phyloP scores from a whole-genome alignment of 2,113 vertebrate species.

The Antechinus flavipes region DNA sequence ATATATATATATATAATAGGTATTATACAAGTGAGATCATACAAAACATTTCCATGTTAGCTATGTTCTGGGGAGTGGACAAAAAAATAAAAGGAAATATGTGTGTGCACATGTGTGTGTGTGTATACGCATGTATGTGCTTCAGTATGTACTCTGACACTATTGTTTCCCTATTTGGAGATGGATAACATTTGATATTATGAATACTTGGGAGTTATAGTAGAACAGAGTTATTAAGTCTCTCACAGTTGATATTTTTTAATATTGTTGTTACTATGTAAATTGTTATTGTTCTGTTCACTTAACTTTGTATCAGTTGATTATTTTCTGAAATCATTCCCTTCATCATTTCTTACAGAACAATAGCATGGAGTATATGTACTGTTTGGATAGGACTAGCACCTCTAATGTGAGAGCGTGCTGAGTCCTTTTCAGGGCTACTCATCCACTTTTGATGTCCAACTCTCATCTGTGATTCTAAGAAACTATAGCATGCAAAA shows the following conservation, averaged over 20 bases:
- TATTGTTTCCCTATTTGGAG: neutral
- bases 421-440: no score
- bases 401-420: no score
- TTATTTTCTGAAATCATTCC: neutral
- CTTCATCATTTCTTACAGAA: no score
- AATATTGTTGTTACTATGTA: neutral
- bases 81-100: neutral
- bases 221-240: neutral
- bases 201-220: neutral
- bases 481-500: no score
- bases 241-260: neutral
- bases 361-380: no score
- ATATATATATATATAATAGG: neutral
- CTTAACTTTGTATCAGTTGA: neutral
- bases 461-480: no score
- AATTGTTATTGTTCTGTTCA: neutral
- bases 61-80: neutral
- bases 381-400: no score
- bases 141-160: neutral
- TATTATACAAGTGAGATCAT: neutral
- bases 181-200: neutral
- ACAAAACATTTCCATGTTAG: neutral
- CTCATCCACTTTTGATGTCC: no score
- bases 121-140: no score
- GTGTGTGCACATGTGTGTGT: no score